Evolutionary conservation across 1,140 invertebrate species (phyloP), one percentile per base, ranked within the genome.

Genomic region (Aphidius gifuensis): DNA sequence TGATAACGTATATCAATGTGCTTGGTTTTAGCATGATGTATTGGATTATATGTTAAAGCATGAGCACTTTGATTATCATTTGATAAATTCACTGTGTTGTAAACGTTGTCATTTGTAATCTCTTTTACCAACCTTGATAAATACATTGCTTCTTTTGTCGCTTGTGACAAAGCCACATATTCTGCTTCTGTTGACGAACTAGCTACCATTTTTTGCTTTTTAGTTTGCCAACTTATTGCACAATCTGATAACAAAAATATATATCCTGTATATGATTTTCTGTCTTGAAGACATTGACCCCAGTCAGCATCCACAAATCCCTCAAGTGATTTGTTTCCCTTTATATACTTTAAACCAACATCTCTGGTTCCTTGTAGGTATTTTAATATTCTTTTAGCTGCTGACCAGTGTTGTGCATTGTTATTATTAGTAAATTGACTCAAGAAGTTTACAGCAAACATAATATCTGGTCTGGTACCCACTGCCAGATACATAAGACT

Each of bases 221-320:
- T 80, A 62, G 80, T 78, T 70, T 81, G 77, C 67, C 81, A 85
- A 38, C 76, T 78, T 58, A 83, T 78, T 55, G 81, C 73, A 32
- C 75, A n/a, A 55, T 79, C 64, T 6, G 57, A 60, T 5, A 71
- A 48, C 0, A 70, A 47, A 60, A 79, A 76, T 2, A 75, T 58
- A 66, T 72, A 78, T 5, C 80, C 78, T 9, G 74, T 74, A 23
- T 71, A 67, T 6, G 72, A 77, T 67, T 65, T 60, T 55, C 71
- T 58, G 60, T 79, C 66, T 4, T 65, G 40, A 38, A 50, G 47
- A 70, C 71, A 50, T 47, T 68, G 54, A 16, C 64, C 68, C 68
- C 74, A 79, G 63, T 79, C 74, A 40, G 74, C 75, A 61, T 77
- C 72, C 68, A 59, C 53, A 65, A 64, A 58, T 47, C 45, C 45